Percentiles rank a stretch among this genome's conserved stretches.
These are phyloP conservation scores for Ceuthmochares aereus DNA, from an alignment of 2,113 vertebrate genomes.

Conservation along the genomic window DNA sequence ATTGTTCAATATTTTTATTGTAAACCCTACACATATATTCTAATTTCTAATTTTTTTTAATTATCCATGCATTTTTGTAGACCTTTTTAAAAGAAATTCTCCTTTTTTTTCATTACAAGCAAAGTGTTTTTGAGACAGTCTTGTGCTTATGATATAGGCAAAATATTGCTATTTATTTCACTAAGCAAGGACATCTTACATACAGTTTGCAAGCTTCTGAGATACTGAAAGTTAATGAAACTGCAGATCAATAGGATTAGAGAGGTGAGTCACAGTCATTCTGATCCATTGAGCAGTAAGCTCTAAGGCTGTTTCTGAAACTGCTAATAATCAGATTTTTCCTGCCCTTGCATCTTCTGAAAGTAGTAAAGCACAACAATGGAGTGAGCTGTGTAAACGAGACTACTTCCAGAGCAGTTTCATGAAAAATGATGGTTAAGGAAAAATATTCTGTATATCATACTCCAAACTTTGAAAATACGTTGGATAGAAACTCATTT, in stretches of 20 bases:
- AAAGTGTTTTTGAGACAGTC: not conserved
- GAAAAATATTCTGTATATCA: not conserved
- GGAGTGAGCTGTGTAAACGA: not conserved
- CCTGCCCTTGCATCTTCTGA: not conserved
- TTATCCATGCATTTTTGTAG: not conserved
- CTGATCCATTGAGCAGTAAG: not conserved
- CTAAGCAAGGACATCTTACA: not conserved
- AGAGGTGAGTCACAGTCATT: not conserved
- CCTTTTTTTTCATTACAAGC: not conserved
- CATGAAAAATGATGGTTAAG: not conserved
- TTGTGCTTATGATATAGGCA: not conserved
- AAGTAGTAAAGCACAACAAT: not conserved
- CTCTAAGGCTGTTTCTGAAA: not conserved
- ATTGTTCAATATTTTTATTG: not conserved
- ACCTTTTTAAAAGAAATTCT: not conserved
- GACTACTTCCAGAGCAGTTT: not conserved
- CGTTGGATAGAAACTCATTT: not conserved
- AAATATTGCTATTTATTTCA: not conserved
- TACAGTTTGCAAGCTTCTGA: not conserved
- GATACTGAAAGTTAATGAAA: constrained; percentile 20
- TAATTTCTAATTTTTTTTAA: not conserved
- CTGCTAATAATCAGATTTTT: not conserved
- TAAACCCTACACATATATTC: not conserved
- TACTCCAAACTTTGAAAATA: not conserved
- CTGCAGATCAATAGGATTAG: constrained; percentile 11